Evolutionary conservation across 2,888 invertebrate genomes (phyloP), one percentile per base, ranked within the genome.

Genomic region (Rhingia campestris): DNA sequence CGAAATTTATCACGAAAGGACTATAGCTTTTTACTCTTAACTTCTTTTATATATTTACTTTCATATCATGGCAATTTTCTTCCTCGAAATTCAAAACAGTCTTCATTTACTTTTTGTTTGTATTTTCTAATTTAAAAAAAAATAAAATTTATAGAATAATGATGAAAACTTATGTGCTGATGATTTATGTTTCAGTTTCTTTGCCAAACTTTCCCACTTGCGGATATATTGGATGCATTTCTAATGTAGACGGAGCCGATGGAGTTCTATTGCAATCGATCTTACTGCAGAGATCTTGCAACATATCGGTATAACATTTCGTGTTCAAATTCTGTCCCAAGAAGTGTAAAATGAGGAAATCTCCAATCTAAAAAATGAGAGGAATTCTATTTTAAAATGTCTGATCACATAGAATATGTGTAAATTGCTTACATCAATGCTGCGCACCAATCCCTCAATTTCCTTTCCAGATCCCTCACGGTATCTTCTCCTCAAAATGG

Each of bases 301-400:
- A 89, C 86, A 97, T 94, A 89, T 97, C 96, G 67, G 95, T 95
- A 90, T 96, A 97, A 51, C 95, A 93, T 90, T 95, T 93, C 89
- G 96, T 93, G 88, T 96, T 96, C 93, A 97, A 95, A 91, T 97
- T 97, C 91, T 97, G 97, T 37, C 97, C 96, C 64, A 97, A 92
- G 73, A 97, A 92, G 89, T 97, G 96, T 74, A 97, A 92, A 81
- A 97, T 92, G 84, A 97, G 92, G 92, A 97, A 97, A 90, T 97
- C 97, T 35, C 97, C 97, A 87, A 97, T 95, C 96, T 96, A 91
- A 14, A 92, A 92, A 73, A 82, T 56, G 22, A 45, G 67, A 67
- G 3, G n/a, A 33, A 45, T 12, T 53, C 0, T 12, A 37, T n/a
- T 22, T 41, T 0, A 41, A n/a, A 43, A 53, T 5, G 1, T 30